A percentile compares a stretch with the other conserved stretches of the same genome.
Conservation (phyloP, 1,140 invertebrate species). For the Magallana gigas region DNA sequence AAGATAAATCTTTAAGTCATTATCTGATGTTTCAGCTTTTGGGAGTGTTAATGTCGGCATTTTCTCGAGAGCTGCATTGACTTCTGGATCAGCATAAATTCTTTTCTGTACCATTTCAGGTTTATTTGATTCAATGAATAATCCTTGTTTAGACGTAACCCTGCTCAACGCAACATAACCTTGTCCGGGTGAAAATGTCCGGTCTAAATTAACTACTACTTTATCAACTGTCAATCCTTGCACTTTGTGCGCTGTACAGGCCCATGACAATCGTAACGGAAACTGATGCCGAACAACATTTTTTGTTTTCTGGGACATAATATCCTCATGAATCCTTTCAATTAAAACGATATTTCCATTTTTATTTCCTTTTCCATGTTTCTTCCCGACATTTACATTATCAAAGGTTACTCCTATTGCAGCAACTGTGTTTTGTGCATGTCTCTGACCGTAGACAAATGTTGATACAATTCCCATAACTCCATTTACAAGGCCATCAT, state of each 20-base stretch:
- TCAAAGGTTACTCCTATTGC: constrained; percentile 50
- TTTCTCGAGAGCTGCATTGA: neutral
- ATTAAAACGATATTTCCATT: neutral
- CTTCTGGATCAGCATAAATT: neutral
- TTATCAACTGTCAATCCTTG: no score
- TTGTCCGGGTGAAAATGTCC: no score
- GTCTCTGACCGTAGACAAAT: constrained; percentile 10
- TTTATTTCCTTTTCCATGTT: neutral
- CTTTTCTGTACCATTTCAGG: neutral
- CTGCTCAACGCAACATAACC: constrained; percentile 34
- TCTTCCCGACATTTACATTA: constrained; percentile 31
- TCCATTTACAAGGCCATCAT: no score
- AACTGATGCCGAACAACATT: neutral
- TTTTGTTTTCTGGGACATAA: neutral
- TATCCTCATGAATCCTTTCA: neutral
- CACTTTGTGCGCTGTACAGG: no score
- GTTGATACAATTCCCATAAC: no score
- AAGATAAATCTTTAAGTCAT: neutral
- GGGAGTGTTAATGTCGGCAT: neutral
- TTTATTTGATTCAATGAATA: constrained; percentile 18
- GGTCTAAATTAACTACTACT: no score
- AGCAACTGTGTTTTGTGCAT: neutral
- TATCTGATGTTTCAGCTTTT: neutral
- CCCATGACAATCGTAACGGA: no score
- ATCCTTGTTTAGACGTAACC: constrained; percentile 36